These are phyloP conservation scores for Adelges cooleyi DNA, from an alignment of 1,140 invertebrate species.

Conservation along the genomic window DNA sequence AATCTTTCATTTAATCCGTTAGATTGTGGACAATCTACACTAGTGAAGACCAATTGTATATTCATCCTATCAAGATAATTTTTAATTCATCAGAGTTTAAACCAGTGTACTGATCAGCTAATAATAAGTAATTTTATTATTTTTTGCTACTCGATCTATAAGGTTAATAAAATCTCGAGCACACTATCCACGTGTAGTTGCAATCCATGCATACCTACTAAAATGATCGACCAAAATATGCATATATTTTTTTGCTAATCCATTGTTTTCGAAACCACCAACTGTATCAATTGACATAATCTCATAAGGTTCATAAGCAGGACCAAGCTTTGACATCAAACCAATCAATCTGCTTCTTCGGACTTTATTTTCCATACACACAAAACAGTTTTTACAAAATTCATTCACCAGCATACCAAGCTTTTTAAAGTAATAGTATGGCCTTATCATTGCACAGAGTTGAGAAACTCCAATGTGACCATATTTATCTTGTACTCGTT, in stretches of 20 bases:
- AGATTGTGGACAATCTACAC: conserved; percentile 17
- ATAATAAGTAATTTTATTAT: neutral
- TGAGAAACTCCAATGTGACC: neutral
- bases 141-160: neutral
- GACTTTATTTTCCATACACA: conserved; percentile 29
- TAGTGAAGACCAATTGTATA: neutral
- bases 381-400: conserved; percentile 26
- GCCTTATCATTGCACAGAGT: neutral
- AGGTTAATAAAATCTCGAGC: neutral
- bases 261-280: conserved; percentile 24
- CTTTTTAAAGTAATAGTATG: conserved; percentile 22
- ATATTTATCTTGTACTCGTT: neutral
- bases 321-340: conserved; percentile 29
- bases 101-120: neutral
- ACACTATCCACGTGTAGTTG: neutral
- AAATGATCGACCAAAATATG: conserved; percentile 29
- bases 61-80: neutral
- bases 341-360: conserved; percentile 19
- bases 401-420: conserved; percentile 6
- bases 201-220: conserved; percentile 12
- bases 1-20: conserved; percentile 27
- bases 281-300: conserved; percentile 28
- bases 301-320: conserved; percentile 1
- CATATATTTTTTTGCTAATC: conserved; percentile 25
- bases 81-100: neutral